phyloP scores from a whole-genome alignment of 2,888 invertebrate genomes.

The Seira ritae region DNA sequence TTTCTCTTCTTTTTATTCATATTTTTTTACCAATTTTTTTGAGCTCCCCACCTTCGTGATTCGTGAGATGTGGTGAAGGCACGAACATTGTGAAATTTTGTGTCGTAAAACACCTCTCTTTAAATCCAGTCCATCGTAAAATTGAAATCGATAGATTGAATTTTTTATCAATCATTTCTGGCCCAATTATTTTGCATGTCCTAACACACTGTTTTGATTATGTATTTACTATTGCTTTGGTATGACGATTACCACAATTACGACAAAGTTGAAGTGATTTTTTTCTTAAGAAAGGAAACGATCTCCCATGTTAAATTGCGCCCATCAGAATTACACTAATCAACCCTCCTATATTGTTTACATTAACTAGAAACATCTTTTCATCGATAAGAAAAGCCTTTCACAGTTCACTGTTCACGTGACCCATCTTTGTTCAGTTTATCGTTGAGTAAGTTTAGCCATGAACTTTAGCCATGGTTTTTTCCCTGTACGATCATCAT shows the following conservation, averaged over 20 bases:
- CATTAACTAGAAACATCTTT: neutral
- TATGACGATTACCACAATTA: too few species aligned
- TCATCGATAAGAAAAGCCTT: neutral
- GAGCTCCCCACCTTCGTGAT: neutral
- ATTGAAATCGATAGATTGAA: constrained; percentile 1
- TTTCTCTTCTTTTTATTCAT: neutral
- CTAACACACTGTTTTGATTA: neutral
- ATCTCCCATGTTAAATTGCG: neutral
- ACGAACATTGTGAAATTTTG: constrained; percentile 7
- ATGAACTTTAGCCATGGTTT: constrained; percentile 12
- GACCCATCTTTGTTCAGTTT: constrained; percentile 5
- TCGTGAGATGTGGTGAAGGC: constrained; percentile 11
- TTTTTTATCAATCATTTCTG: neutral
- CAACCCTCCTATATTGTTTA: too few species aligned
- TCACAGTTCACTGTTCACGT: constrained; percentile 1
- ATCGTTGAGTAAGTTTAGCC: neutral
- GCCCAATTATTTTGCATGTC: neutral
- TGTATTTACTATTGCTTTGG: neutral
- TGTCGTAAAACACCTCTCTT: neutral
- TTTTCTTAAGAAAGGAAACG: too few species aligned
- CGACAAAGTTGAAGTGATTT: too few species aligned
- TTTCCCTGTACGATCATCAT: neutral
- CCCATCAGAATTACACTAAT: neutral
- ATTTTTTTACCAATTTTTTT: constrained; percentile 6
- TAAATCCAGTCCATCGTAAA: neutral